Base-by-base conservation (phyloP, 2,797 vertebrate genomes). In the Alectoris magna region DNA sequence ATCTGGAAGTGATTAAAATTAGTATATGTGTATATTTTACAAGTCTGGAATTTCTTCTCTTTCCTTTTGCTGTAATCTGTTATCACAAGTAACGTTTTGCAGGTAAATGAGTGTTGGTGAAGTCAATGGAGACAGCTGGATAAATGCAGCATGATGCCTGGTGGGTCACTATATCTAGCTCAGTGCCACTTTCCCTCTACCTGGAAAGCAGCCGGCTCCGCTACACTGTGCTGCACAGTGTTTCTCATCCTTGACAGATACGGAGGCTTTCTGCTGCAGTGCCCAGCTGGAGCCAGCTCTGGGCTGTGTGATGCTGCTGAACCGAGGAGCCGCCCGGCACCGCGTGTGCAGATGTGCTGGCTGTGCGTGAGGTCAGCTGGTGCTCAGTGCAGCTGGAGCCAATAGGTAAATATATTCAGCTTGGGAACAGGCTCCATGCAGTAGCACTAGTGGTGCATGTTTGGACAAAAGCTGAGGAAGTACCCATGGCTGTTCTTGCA, bases 311-410 rank as follows among this genome's bases (percentile, higher is more conserved):
- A 41, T 8, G 17, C 55, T 66, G 59, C 27, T 1, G 6, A 76
- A 3, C 7, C 34, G 36, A 63, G 79, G 87, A 83, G 16, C 26
- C 38, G 62, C 41, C 36, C 18, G 13, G 71, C 56, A 19, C 51
- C 0, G 0, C 0, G 0, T 38, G 56, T 69, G n/a, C 71, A 4
- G 11, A 1, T 0, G 16, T 36, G 23, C 39, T 91, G 74, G 36
- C 44, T 68, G 58, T 36, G 41, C 4, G 0, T 53, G 82, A 24
- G 55, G 46, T 64, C 59, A 58, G 49, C 78, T 66, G 82, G 44
- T 31, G 14, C 44, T 66, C 68, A 24, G 55, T 43, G 2, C 56
- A 73, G 51, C 64, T 24, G 14, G 34, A 73, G 49, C 59, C 66
- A 10, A 24, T 10, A n/a, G 36, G 70, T 41, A 27, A 62, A 29